Conservation (phyloP, 30 jellyfish, hydroid and myxozoan genomes). For the Calvadosia cruxmelitensis region DNA sequence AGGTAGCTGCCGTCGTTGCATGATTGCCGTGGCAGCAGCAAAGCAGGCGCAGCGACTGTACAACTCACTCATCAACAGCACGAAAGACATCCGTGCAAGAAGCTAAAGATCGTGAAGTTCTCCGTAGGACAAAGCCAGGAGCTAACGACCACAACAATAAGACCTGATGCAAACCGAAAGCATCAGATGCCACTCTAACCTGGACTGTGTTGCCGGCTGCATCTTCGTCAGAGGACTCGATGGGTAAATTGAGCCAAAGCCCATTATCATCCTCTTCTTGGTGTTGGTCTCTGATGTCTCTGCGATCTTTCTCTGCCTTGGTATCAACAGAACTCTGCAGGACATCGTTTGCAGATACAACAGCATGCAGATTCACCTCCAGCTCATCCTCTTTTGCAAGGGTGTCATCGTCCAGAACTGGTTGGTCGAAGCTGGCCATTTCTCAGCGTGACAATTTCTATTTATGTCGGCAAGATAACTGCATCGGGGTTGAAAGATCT, state of each 20-base stretch:
- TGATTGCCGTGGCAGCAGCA: no score
- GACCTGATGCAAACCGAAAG: no score
- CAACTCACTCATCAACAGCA: no score
- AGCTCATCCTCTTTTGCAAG: background rate
- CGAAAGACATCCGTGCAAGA: no score
- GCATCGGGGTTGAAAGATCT: slow-evolving; percentile 64
- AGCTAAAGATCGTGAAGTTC: no score
- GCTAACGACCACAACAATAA: no score
- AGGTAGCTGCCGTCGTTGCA: no score
- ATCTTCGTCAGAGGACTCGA: background rate
- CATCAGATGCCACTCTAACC: no score
- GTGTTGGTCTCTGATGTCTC: slow-evolving; percentile 13
- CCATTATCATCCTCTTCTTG: slow-evolving; percentile 1
- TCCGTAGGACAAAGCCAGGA: no score
- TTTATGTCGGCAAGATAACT: slow-evolving; percentile 59
- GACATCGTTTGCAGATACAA: slow-evolving; percentile 1
- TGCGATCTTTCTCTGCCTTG: slow-evolving; percentile 1
- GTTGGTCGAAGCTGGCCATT: background rate
- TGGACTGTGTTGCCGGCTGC: no score
- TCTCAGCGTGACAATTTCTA: background rate
- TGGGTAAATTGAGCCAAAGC: background rate
- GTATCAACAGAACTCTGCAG: background rate
- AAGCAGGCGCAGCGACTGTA: no score
- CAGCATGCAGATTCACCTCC: slow-evolving; percentile 1
- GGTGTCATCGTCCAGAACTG: background rate